Percentiles rank a stretch among this genome's conserved stretches.
Conservation (phyloP, 1,140 invertebrate species). For the Wasmannia auropunctata region DNA sequence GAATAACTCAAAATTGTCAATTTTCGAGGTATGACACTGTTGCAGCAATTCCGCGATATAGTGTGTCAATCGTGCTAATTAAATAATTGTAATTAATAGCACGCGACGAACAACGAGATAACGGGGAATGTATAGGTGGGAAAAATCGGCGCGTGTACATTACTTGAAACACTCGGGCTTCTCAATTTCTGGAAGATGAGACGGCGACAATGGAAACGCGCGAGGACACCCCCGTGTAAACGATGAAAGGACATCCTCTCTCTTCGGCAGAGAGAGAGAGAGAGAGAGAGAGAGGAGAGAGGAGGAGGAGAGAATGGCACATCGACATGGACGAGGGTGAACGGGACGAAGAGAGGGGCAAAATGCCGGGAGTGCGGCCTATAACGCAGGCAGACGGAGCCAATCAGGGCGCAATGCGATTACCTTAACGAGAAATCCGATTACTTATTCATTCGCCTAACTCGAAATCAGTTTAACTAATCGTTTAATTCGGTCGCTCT, state of each 20-base stretch:
- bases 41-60: too few relatives aligned
- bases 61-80: background rate
- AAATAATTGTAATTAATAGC: background rate
- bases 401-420: conserved; percentile 84
- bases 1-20: too few relatives aligned
- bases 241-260: conserved; percentile 27
- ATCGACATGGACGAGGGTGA: conserved; percentile 4
- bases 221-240: conserved; percentile 14
- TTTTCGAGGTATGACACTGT: too few relatives aligned
- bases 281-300: background rate
- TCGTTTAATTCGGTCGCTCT: conserved; percentile 84
- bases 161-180: conserved; percentile 25
- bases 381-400: conserved; percentile 82
- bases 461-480: conserved; percentile 86
- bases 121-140: background rate
- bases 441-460: conserved; percentile 86
- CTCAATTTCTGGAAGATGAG: conserved; percentile 34
- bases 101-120: background rate
- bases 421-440: conserved; percentile 85
- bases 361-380: conserved; percentile 71
- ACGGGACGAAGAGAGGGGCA: conserved; percentile 31
- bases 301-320: background rate
- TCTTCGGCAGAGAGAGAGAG: background rate
- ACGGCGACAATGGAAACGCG: conserved; percentile 24
- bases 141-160: background rate